Base-by-base conservation (phyloP, 2,888 invertebrate species). In the Archips crataeganus region DNA sequence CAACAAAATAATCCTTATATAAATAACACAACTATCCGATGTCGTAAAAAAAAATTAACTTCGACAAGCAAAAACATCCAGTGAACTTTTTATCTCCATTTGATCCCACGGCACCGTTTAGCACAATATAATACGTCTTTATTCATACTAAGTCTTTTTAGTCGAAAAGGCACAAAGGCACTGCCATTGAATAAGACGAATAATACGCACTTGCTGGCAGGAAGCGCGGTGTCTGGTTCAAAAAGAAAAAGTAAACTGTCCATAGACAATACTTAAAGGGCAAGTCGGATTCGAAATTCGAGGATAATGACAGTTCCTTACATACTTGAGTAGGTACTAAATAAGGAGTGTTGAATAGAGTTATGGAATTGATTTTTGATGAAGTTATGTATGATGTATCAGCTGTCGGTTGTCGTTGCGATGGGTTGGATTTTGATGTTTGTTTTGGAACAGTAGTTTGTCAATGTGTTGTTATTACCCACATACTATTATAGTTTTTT, bases 81-180 rank as follows among this genome's bases (percentile, higher is more conserved):
- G 54, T 71, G 75, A 74, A 71, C 54, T 76, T 79, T 81, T 79
- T 76, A 62, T 70, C 75, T 75, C 76, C 75, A 75, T 75, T 75
- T 69, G 70, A 64, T 77, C 92, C 88, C 90, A 90, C 90, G 90
- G 84, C 81, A 79, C 77, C 83, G 80, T 82, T 83, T 79, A 81
- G 82, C 81, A 78, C 80, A 81, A 86, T 87, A 91, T 90, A 92
- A 90, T 87, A 86, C 84, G 82, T 78, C 85, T 88, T 89, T 88
- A 87, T 87, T 88, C 85, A 84, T 85, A 84, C 86, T 86, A 86
- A 89, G 90, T 89, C 87, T 87, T 81, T 23, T 86, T 85, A 93
- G 93, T 94, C 93, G 86, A 93, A 85, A 94, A 94, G 94, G 94
- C 93, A 94, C 90, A 91, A 93, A 93, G 90, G 91, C 90, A 90